Base-by-base conservation (phyloP, 2,888 invertebrate genomes). In the Agelastica alni region DNA sequence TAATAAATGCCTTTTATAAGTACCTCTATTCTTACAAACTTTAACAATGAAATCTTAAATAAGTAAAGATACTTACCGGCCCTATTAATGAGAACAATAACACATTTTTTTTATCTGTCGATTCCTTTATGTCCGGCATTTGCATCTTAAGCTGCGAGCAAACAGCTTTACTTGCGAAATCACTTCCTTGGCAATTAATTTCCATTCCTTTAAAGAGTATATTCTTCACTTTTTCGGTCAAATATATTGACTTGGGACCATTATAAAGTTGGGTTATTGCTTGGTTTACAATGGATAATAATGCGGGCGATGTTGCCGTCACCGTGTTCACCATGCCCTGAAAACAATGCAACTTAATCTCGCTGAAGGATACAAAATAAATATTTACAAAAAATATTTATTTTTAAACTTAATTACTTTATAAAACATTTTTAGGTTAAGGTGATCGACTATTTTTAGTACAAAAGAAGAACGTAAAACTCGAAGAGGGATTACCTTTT, bases 21-120 rank as follows among this genome's bases (percentile, higher is more conserved):
- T n/a, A n/a, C n/a, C n/a, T n/a, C n/a, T n/a, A n/a, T n/a, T n/a
- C n/a, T n/a, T n/a, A n/a, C n/a, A n/a, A n/a, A n/a, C n/a, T n/a
- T n/a, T n/a, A n/a, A n/a, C n/a, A n/a, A n/a, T n/a, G n/a, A n/a
- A n/a, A n/a, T n/a, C n/a, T n/a, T n/a, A n/a, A n/a, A n/a, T n/a
- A n/a, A 2, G 13, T 10, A 2, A 32, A 12, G 6, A 14, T 18
- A 71, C 80, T 80, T 76, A 92, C 91, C 72, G 77, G 73, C 37
- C 88, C 90, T 68, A 92, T 83, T 0, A 91, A 69, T 0, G 91
- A 91, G 70, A 91, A 88, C n/a, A 81, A 75, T 61, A 83, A 87
- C 60, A 84, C 83, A 45, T 85, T 84, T 31, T 85, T 83, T 9
- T 84, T 83, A 42, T 81, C 78, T 36, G 82, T 76, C 17, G 78